These are phyloP conservation scores for Lagopus leucura DNA, from an alignment of 2,113 vertebrate species.

Conservation along the genomic window DNA sequence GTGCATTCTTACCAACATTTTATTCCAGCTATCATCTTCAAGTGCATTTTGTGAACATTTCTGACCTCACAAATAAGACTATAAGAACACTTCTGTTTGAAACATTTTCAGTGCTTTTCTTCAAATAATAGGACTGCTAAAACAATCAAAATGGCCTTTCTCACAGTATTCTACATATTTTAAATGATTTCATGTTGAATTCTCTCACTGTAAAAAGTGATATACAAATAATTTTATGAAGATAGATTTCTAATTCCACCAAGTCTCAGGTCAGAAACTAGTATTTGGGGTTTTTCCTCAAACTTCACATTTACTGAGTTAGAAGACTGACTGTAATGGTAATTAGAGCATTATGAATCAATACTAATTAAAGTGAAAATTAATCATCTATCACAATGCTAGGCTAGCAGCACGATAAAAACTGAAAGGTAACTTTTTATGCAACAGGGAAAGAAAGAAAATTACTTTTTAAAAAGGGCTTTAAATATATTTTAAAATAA, in stretches of 20 bases:
- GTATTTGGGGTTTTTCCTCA: not conserved
- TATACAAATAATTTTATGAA: not conserved
- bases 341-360: not conserved
- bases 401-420: not conserved
- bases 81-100: not conserved
- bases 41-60: not conserved
- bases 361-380: not conserved
- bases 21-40: not conserved
- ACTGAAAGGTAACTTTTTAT: not conserved
- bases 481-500: slow-evolving; percentile 39
- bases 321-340: not conserved
- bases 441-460: not conserved
- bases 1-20: not conserved
- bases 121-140: not conserved
- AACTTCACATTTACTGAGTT: not conserved
- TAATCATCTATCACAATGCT: not conserved
- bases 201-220: not conserved
- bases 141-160: not conserved
- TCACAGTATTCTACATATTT: not conserved
- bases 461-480: not conserved
- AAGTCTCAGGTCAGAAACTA: not conserved
- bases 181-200: not conserved
- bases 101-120: not conserved
- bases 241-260: not conserved
- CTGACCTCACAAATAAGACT: not conserved